Evolutionary conservation across 2,888 invertebrate species (phyloP), one percentile per base, ranked within the genome.

Genomic region (Iphiclides podalirius): DNA sequence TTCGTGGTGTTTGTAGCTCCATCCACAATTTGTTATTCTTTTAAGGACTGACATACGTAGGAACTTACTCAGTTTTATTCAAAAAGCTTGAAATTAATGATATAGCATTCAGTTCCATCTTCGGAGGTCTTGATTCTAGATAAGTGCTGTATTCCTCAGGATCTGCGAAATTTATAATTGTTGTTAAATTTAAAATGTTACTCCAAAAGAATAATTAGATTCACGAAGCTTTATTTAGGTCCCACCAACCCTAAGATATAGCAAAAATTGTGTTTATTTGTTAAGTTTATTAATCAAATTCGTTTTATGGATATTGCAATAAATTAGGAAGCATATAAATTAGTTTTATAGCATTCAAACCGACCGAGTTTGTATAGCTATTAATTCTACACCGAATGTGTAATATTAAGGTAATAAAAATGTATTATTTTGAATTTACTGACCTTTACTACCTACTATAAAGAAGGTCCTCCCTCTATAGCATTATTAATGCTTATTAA

Each of bases 41-140:
- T n/a, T n/a, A n/a, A n/a, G n/a, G n/a, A n/a, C n/a, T n/a, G n/a
- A n/a, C n/a, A n/a, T n/a, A n/a, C n/a, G n/a, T n/a, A n/a, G n/a
- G n/a, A n/a, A n/a, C 80, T 79, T 73, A 92, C 92, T 90, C 86
- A 42, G 90, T 90, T 68, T 85, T 85, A 54, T 79, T 67, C 34
- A 93, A 88, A 51, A 93, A 81, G 26, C 89, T 79, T 12, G 90
- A 87, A 36, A 94, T 89, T 52, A 91, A 69, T 54, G 90, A 73
- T 33, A 94, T 90, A 0, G 94, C 94, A 44, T 91, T 84, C 0
- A 91, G 55, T 81, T 94, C 94, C 93, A 94, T 93, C 37, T 80
- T 74, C 1, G 90, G 71, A 1, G 94, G 94, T 13, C 94, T 86
- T 0, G 92, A 90, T 51, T 85, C 76, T 14, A 94, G 77, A 66